Conservation (phyloP, 2,113 vertebrate genomes). For the Xiphias gladius region DNA sequence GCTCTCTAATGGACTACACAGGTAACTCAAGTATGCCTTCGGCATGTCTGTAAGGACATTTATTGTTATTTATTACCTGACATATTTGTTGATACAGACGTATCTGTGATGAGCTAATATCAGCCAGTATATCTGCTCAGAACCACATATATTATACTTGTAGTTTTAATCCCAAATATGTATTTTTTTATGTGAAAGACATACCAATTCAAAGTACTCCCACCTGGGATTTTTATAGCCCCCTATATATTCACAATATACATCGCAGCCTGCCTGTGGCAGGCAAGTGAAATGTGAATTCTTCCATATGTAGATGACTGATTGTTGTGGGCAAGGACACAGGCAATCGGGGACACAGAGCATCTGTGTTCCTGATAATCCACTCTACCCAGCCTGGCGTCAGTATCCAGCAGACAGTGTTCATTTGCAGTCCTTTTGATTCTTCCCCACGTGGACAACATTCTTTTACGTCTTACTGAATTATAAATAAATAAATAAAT, state of each 20-base stretch:
- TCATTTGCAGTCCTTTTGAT: not conserved
- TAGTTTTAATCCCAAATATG: not conserved
- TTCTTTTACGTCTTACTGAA: not conserved
- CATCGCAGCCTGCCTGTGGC: not conserved
- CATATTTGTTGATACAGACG: not conserved
- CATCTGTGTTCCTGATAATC: not conserved
- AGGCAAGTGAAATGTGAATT: not conserved
- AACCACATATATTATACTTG: not conserved
- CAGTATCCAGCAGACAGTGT: not conserved
- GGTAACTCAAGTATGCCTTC: not conserved
- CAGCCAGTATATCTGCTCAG: too few relatives aligned
- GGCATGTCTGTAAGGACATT: not conserved
- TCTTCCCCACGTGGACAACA: not conserved
- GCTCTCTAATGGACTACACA: too few relatives aligned
- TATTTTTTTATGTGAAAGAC: not conserved
- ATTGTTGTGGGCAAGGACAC: not conserved
- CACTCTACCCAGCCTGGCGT: not conserved
- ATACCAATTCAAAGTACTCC: not conserved
- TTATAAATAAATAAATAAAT: not conserved
- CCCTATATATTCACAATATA: not conserved
- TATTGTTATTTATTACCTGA: not conserved
- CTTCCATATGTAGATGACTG: constrained; percentile 9
- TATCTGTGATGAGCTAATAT: not conserved
- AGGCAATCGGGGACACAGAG: not conserved
- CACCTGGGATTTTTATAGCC: not conserved